Conservation (phyloP, 2,888 invertebrate species). For the Prenolepis imparis region DNA sequence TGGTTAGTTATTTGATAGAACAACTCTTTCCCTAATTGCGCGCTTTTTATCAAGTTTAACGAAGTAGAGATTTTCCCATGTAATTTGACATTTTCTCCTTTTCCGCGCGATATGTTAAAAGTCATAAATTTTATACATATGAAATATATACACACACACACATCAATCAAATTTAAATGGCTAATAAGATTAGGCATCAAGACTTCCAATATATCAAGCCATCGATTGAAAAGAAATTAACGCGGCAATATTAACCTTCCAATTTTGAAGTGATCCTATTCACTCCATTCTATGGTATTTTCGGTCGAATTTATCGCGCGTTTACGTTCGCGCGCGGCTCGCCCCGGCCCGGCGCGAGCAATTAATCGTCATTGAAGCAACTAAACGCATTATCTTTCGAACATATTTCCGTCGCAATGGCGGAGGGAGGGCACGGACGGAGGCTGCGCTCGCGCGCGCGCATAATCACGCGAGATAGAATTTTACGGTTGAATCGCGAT, state of each 20-base stretch:
- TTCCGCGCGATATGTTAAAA: slow-evolving; percentile 4
- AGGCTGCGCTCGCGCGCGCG: slow-evolving; percentile 47
- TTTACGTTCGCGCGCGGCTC: slow-evolving; percentile 54
- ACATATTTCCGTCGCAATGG: slow-evolving; percentile 54
- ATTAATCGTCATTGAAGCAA: slow-evolving; percentile 58
- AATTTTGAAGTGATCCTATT: slow-evolving; percentile 55
- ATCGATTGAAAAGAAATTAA: slow-evolving; percentile 57
- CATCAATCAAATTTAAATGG: slow-evolving; percentile 47
- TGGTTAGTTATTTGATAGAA: slow-evolving; percentile 3
- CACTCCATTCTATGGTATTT: slow-evolving; percentile 53
- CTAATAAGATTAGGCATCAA: slow-evolving; percentile 48
- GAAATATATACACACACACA: background rate
- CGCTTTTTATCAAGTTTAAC: slow-evolving; percentile 11
- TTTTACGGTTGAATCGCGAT: slow-evolving; percentile 55
- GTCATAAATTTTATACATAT: slow-evolving; percentile 15
- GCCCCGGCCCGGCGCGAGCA: slow-evolving; percentile 49
- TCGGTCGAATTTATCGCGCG: slow-evolving; percentile 55
- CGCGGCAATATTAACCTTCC: slow-evolving; percentile 57
- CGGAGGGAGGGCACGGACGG: slow-evolving; percentile 6
- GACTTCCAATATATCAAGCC: slow-evolving; percentile 42
- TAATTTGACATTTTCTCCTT: slow-evolving; percentile 2
- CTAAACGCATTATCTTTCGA: slow-evolving; percentile 58
- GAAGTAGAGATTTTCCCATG: background rate
- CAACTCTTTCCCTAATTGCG: slow-evolving; percentile 1
- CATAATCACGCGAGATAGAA: slow-evolving; percentile 56